phyloP scores from a whole-genome alignment of 2,113 vertebrate genomes.

The Stegastes partitus region DNA sequence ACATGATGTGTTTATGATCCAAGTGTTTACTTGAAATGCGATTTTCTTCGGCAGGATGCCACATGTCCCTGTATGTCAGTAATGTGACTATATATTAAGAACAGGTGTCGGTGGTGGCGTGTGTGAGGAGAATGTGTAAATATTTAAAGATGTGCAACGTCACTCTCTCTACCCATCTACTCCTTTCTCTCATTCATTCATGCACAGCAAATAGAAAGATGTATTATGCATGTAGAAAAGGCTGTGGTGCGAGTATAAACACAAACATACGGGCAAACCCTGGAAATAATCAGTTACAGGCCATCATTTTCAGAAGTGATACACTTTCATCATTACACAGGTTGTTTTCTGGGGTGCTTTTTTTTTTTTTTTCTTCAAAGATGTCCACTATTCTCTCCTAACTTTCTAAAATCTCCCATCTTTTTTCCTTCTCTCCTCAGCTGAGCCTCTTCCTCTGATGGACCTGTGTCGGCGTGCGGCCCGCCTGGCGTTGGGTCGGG shows the following conservation, averaged over 20 bases:
- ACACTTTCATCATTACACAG: neutral
- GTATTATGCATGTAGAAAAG: slow-evolving; percentile 29
- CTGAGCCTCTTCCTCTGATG: slow-evolving; percentile 97
- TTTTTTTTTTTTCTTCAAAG: neutral
- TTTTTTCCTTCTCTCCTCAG: slow-evolving; percentile 77
- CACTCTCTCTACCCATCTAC: slow-evolving; percentile 11
- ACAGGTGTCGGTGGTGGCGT: slow-evolving; percentile 17
- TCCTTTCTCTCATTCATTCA: slow-evolving; percentile 10
- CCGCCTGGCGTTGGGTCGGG: slow-evolving; percentile 93
- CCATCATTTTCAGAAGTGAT: neutral
- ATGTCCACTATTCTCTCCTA: neutral
- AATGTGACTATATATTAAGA: neutral
- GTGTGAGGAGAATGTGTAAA: slow-evolving; percentile 29
- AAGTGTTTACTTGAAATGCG: neutral
- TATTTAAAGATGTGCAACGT: slow-evolving; percentile 40
- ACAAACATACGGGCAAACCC: slow-evolving; percentile 10
- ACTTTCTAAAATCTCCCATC: neutral
- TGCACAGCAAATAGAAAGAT: slow-evolving; percentile 36
- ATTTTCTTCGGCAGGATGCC: neutral
- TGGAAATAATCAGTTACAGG: neutral
- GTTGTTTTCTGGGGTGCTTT: neutral
- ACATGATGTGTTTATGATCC: neutral
- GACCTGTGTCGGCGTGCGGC: slow-evolving; percentile 96
- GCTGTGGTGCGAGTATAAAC: neutral
- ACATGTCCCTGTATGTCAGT: slow-evolving; percentile 15